Percentiles rank a stretch among this genome's conserved stretches.
Evolutionary conservation across 2,888 invertebrate genomes (phyloP).

Genomic region (Lepidochrysops patricia): DNA sequence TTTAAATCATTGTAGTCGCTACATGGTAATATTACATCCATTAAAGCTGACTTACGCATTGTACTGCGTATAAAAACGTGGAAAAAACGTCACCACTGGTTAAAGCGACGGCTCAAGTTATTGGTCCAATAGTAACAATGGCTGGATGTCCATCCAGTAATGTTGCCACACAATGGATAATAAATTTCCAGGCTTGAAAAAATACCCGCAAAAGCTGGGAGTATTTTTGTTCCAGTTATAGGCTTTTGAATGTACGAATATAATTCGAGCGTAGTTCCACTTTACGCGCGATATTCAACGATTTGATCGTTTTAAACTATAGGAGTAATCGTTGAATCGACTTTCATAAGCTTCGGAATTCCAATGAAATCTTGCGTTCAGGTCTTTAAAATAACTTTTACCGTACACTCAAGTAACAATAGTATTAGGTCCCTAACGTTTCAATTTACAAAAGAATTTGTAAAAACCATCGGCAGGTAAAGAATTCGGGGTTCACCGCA

Average conservation of each 20-base stretch:
- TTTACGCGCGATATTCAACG: background rate
- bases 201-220: conserved; percentile 12
- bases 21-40: background rate
- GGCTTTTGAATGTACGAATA: conserved; percentile 1
- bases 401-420: background rate
- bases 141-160: conserved; percentile 37
- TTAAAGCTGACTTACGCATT: conserved; percentile 1
- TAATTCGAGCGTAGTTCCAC: conserved; percentile 2
- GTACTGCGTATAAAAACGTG: background rate
- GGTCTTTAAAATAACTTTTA: background rate
- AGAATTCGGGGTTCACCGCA: background rate
- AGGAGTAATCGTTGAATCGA: background rate
- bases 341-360: background rate
- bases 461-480: conserved; percentile 4
- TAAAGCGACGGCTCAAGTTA: conserved; percentile 37
- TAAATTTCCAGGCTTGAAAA: conserved; percentile 25
- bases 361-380: background rate
- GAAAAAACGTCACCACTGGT: background rate
- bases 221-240: conserved; percentile 3
- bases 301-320: background rate
- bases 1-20: background rate
- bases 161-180: conserved; percentile 39
- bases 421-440: background rate
- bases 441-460: conserved; percentile 1
- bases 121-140: conserved; percentile 58